Conservation (phyloP, 2,113 vertebrate genomes). For the Myrmecobius fasciatus region DNA sequence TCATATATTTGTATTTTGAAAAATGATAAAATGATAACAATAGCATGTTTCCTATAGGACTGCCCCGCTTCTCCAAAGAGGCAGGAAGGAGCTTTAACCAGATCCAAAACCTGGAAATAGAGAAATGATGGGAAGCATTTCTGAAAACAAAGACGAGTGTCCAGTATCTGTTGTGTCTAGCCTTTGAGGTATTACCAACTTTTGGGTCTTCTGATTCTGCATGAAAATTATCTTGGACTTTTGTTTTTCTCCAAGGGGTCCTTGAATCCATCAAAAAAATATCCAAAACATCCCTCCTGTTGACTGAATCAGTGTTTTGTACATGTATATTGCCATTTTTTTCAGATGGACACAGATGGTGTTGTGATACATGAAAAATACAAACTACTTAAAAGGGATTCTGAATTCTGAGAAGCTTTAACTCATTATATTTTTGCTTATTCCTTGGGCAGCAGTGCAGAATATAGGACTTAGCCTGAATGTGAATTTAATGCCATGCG, state of each 20-base stretch:
- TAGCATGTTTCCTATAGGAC: not conserved
- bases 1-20: not conserved
- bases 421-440: not conserved
- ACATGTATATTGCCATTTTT: not conserved
- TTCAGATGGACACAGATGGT: not conserved
- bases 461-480: not conserved
- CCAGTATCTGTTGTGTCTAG: not conserved
- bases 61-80: not conserved
- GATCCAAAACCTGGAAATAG: not conserved
- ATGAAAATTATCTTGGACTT: not conserved
- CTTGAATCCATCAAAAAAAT: not conserved
- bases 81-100: not conserved
- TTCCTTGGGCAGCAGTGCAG: not conserved
- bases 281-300: not conserved
- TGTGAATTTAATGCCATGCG: not conserved
- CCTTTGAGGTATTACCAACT: not conserved
- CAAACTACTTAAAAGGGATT: not conserved
- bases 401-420: not conserved
- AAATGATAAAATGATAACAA: not conserved
- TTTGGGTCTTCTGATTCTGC: not conserved
- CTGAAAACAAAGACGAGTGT: not conserved
- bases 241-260: not conserved
- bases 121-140: not conserved
- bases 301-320: not conserved
- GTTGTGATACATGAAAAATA: not conserved